phyloP scores from a whole-genome alignment of 2,797 vertebrate species.

The Thalassophryne amazonica region DNA sequence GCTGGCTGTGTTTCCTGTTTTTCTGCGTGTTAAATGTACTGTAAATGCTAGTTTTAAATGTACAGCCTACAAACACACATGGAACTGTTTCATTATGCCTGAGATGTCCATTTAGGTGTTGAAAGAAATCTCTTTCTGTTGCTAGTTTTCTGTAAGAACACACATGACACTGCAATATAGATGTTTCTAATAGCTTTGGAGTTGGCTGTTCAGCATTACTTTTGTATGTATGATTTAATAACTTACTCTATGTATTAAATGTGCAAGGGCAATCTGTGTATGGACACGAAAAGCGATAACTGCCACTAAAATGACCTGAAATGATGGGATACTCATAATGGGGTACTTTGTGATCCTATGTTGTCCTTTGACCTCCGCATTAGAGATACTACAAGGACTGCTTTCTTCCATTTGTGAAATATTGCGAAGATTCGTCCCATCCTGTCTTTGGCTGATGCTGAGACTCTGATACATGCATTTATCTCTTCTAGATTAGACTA shows the following conservation, averaged over 20 bases:
- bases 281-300: slow-evolving; percentile 28
- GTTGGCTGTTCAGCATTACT: slow-evolving; percentile 14
- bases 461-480: no score
- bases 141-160: slow-evolving; percentile 23
- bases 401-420: no score
- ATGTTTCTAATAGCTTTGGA: slow-evolving; percentile 5
- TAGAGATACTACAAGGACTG: no score
- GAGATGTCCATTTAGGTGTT: slow-evolving; percentile 27
- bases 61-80: slow-evolving; percentile 25
- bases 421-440: no score
- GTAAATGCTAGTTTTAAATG: slow-evolving; percentile 28
- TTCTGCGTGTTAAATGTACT: slow-evolving; percentile 30
- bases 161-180: slow-evolving; percentile 26
- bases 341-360: no score
- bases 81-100: slow-evolving; percentile 18
- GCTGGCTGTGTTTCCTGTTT: slow-evolving; percentile 27
- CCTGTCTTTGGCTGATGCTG: no score
- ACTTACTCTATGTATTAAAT: slow-evolving; percentile 28
- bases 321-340: no score
- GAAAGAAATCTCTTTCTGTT: slow-evolving; percentile 24
- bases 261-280: slow-evolving; percentile 37
- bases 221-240: slow-evolving; percentile 27
- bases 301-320: slow-evolving; percentile 22
- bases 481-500: no score
- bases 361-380: no score